phyloP scores from a whole-genome alignment of 2,888 invertebrate species.

The Calameuta pallipes region DNA sequence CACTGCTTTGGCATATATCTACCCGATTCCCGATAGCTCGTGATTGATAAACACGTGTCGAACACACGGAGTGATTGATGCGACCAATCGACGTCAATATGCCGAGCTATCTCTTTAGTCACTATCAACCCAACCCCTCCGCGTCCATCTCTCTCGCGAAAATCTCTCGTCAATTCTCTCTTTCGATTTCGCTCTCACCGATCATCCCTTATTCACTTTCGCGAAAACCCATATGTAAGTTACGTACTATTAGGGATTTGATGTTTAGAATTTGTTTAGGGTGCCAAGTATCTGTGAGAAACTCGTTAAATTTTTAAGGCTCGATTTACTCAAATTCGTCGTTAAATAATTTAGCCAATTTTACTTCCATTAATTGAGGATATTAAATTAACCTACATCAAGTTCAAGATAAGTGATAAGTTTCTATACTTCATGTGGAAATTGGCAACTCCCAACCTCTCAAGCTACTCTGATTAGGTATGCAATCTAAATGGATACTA shows the following conservation, averaged over 20 bases:
- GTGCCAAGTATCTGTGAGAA: too few relatives aligned
- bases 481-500: neutral
- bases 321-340: neutral
- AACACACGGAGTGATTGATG: constrained; percentile 59
- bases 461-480: neutral
- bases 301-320: neutral
- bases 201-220: neutral
- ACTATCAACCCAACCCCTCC: constrained; percentile 18
- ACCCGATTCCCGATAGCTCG: constrained; percentile 45
- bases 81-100: constrained; percentile 62
- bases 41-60: constrained; percentile 61
- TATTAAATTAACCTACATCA: neutral
- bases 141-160: neutral
- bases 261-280: neutral
- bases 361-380: neutral
- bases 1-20: constrained; percentile 12
- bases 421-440: neutral
- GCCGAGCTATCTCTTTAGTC: constrained; percentile 51
- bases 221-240: neutral
- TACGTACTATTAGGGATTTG: neutral
- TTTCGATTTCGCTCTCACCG: neutral
- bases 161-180: neutral
- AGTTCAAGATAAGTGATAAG: neutral
- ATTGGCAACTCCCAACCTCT: neutral
- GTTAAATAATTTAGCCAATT: neutral